Evolutionary conservation across 2,113 vertebrate species (phyloP).

Genomic region (Bos javanicus): DNA sequence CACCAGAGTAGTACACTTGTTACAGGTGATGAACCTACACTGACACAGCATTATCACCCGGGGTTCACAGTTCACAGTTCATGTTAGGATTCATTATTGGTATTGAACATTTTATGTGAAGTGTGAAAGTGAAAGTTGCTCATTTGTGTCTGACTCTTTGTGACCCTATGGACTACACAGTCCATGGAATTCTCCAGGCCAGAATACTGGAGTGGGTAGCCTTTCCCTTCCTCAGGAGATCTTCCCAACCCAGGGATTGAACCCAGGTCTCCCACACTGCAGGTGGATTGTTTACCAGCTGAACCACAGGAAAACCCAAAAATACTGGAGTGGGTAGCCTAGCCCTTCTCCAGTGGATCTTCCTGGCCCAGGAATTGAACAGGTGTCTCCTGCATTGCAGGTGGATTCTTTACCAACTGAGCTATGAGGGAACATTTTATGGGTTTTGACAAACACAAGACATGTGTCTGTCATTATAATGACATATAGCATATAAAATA

Average conservation of each 20-base stretch:
- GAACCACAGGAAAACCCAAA: not conserved
- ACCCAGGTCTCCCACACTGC: not conserved
- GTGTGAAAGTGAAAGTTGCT: not conserved
- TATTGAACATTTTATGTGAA: not conserved
- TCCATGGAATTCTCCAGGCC: not conserved
- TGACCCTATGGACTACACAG: not conserved
- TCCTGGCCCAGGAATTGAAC: fast-evolving
- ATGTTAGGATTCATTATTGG: not conserved
- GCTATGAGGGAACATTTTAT: not conserved
- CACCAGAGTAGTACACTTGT: not conserved
- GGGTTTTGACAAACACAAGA: not conserved
- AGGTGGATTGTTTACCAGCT: not conserved
- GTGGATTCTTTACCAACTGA: not conserved
- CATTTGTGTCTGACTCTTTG: not conserved
- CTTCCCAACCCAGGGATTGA: not conserved
- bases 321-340: not conserved
- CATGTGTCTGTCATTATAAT: not conserved
- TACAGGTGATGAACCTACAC: not conserved
- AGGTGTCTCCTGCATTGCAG: not conserved
- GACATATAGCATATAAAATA: not conserved
- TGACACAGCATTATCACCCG: not conserved
- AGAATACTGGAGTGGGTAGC: not conserved
- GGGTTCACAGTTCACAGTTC: not conserved
- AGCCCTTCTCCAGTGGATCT: not conserved
- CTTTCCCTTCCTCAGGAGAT: not conserved